Base-by-base conservation (phyloP, 2,797 vertebrate genomes). In the Podarcis lilfordi region DNA sequence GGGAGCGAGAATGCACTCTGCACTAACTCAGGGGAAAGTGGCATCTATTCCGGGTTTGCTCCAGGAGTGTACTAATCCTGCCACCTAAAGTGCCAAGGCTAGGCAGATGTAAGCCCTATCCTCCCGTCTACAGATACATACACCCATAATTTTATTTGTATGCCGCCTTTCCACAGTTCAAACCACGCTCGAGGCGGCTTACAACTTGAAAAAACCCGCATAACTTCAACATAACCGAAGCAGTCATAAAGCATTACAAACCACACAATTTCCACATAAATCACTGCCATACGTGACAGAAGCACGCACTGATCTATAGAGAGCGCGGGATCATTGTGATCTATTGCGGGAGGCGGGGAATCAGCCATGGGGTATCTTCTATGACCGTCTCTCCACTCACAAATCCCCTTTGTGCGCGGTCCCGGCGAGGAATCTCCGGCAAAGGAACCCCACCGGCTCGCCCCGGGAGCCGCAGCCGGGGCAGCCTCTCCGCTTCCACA, bases 371-470 rank as follows among this genome's bases (percentile, higher is more conserved):
- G 71, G 29, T 40, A 78, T 61, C 61, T 77, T 17, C 61, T 3
- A 15, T 69, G 37, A 4, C 61, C n/a, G n/a, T 19, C 35, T 27
- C 35, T 1, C 27, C 32, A 5, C 50, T 40, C 35, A 10, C 77
- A 15, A 80, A 50, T 40, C 27, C 35, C 8, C 8, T 50, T 8
- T 35, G 10, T 15, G 43, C 55, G 9, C 27, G 17, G 66, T 21
- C 29, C 72, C 86, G n/a, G 25, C 59, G 32, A 76, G 86, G 74
- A 79, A 84, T 59, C 75, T 71, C 87, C 61, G 40, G 74, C 6
- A 69, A 78, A 71, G 59, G 87, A n/a, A 43, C 37, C 59, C 82
- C 87, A 50, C 80, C 43, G 43, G 90, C 6, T 43, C 59, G 89
- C 87, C 55, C 23, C 32, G 40, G 45, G 74, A 84, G 27, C 74